A percentile compares a stretch with the other conserved stretches of the same genome.
Conservation (phyloP, 2,797 vertebrate genomes). For the Sebastes oblongus region DNA sequence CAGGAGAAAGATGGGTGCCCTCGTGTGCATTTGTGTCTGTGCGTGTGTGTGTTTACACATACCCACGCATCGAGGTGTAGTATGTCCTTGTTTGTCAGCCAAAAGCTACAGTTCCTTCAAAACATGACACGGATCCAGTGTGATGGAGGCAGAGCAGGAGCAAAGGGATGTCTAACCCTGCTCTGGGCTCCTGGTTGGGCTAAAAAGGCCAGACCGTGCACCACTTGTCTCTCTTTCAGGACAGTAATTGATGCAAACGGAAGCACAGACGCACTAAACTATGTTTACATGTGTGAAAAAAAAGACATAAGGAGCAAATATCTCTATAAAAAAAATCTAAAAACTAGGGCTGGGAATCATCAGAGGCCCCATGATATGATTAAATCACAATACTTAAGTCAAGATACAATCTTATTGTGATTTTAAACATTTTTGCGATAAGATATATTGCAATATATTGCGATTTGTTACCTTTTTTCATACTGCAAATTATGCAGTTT, state of each 20-base stretch:
- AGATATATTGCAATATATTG: too few species aligned
- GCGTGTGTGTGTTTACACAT: background rate
- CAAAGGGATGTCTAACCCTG: background rate
- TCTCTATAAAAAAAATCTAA: background rate
- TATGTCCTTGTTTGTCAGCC: conserved; percentile 16
- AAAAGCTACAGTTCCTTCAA: conserved; percentile 10
- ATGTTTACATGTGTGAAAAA: background rate
- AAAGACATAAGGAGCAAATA: background rate
- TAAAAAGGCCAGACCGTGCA: background rate
- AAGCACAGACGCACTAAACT: background rate
- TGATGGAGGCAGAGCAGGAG: background rate
- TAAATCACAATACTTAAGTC: too few species aligned
- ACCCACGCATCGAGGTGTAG: background rate
- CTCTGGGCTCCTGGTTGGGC: background rate
- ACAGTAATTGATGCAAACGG: background rate
- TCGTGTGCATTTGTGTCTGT: conserved; percentile 8
- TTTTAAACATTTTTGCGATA: too few species aligned
- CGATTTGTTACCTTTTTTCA: fast-evolving
- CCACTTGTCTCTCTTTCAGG: background rate
- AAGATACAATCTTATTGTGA: too few species aligned
- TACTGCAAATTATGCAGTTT: too few species aligned
- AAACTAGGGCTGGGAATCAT: too few species aligned
- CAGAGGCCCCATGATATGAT: too few species aligned
- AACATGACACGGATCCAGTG: conserved; percentile 17
- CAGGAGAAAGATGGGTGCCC: conserved; percentile 13